Conservation (phyloP, 30 jellyfish, hydroid and myxozoan genomes). For the Hydra vulgaris region DNA sequence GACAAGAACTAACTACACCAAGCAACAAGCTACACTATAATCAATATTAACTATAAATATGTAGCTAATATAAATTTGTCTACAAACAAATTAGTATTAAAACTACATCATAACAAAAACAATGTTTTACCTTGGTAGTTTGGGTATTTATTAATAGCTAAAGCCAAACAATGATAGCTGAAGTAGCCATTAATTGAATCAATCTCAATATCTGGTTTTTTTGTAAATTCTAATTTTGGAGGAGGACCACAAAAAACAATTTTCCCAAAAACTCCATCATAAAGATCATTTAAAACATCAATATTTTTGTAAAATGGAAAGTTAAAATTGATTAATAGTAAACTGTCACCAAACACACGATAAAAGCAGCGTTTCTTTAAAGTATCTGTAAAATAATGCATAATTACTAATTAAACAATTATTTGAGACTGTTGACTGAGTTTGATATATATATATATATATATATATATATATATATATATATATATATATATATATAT, state of each 20-base stretch:
- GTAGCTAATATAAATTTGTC: not conserved
- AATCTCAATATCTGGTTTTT: conserved; percentile 42
- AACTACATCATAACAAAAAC: not conserved
- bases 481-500: too few species aligned
- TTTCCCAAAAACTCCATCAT: conserved; percentile 58
- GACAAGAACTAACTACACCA: too few species aligned
- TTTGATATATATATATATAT: too few species aligned
- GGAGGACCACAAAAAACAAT: conserved; percentile 64
- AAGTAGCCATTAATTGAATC: conserved; percentile 47
- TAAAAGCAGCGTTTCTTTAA: conserved; percentile 26
- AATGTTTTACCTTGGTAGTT: conserved; percentile 52
- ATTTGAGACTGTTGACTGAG: too few species aligned
- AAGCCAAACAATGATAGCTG: conserved; percentile 76
- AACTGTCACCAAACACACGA: conserved; percentile 33
- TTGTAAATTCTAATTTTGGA: conserved; percentile 14
- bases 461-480: too few species aligned
- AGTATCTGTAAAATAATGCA: not conserved
- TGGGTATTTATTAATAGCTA: conserved; percentile 54
- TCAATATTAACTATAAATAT: too few species aligned
- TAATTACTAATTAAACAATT: too few species aligned
- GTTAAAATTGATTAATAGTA: conserved; percentile 66
- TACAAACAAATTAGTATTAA: not conserved
- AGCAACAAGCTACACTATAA: too few species aligned
- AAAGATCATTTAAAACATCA: conserved; percentile 35
- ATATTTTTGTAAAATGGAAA: conserved; percentile 68